These are phyloP conservation scores for Ictalurus punctatus DNA, from an alignment of 2,113 vertebrate species.

Conservation along the genomic window DNA sequence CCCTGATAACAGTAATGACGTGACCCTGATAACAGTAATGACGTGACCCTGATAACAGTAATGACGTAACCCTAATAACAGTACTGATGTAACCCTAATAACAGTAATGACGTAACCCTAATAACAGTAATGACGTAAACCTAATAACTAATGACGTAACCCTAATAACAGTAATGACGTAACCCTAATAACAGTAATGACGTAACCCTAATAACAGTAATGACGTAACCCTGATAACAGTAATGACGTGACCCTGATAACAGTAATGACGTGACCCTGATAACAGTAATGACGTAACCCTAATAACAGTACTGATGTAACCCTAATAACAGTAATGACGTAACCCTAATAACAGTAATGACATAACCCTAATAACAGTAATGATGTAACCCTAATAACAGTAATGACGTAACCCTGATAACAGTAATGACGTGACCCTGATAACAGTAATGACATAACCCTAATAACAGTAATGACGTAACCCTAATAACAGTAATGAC, in stretches of 20 bases:
- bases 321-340: not conserved
- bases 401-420: not conserved
- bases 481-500: not conserved
- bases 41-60: not conserved
- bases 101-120: not conserved
- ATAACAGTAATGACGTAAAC: not conserved
- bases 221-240: too few species aligned
- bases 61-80: not conserved
- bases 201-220: too few species aligned
- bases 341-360: not conserved
- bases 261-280: not conserved
- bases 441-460: not conserved
- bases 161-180: too few species aligned
- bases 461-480: too few species aligned
- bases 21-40: not conserved
- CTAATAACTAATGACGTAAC: too few species aligned
- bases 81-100: not conserved
- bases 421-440: not conserved
- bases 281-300: not conserved
- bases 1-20: too few species aligned
- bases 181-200: too few species aligned
- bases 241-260: too few species aligned
- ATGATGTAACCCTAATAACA: not conserved
- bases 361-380: not conserved
- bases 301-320: not conserved